Evolutionary conservation across 2,797 vertebrate genomes (phyloP), one percentile per base, ranked within the genome.

Genomic region (Trachops cirrhosus): DNA sequence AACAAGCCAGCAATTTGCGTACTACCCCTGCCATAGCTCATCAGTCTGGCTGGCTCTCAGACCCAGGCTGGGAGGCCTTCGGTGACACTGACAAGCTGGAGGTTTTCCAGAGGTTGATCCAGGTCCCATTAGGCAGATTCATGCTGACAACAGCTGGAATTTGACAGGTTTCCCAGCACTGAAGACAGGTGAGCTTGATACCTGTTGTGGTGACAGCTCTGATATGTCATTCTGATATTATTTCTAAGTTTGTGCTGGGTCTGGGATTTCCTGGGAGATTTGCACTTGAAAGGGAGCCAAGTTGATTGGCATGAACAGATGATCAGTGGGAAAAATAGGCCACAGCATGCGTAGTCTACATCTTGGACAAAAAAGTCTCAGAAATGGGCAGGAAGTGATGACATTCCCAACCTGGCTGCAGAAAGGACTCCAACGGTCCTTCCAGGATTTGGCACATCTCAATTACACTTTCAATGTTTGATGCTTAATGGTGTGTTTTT

Each of bases 131-230:
- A 92, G 84, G 80, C 89, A 32, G 21, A 41, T 57, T 86, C 48
- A 46, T 26, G 85, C 32, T 95, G 87, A 80, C 52, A 67, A 34
- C 52, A 85, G 89, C 89, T 95, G 37, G 67, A 90, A 94, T 85
- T 37, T 95, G 91, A 89, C 75, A 92, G 92, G 18, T 46, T 86
- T 74, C 32, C 57, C 52, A 73, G 70, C 64, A 32, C 87, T 70
- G 52, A 52, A 92, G 91, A 87, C 83, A 77, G 84, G 83, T 80
- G 89, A 89, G 54, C 44, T 83, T 91, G 91, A 79, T 32, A 68
- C n/a, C 73, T 84, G 46, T 75, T 57, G n/a, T 34, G 6, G 10
- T 93, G 91, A 94, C 95, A 93, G 74, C 34, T 50, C 57, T 62
- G 86, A 54, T 52, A 48, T 46, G 70, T 75, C 46, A 85, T 67